Evolutionary conservation across 2,113 vertebrate species (phyloP).

Genomic region (Tylochromis polylepis): DNA sequence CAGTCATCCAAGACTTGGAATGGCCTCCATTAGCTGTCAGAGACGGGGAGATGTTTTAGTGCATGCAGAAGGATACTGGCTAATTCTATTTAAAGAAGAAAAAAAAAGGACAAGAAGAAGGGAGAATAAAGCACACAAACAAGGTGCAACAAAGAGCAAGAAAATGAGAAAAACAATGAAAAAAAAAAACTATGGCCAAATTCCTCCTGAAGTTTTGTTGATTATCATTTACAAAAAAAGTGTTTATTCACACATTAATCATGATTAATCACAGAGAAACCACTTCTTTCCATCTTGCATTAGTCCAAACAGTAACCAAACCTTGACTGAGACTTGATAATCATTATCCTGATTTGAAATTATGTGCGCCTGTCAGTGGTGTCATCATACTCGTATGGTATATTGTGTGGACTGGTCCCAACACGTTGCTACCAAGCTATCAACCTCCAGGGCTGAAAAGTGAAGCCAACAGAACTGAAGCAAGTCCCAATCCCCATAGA

Average conservation of each 20-base stretch:
- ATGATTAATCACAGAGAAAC: neutral
- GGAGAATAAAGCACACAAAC: neutral
- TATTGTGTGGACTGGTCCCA: neutral
- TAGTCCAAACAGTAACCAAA: neutral
- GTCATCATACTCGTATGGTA: neutral
- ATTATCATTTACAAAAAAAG: neutral
- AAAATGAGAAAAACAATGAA: neutral
- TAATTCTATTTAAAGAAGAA: conserved; percentile 40
- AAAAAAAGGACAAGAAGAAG: conserved; percentile 31
- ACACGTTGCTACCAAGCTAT: neutral
- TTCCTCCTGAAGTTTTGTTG: neutral
- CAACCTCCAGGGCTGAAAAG: neutral
- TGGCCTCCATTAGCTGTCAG: conserved; percentile 57
- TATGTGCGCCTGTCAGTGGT: neutral
- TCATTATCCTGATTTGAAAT: neutral
- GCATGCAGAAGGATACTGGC: conserved; percentile 30
- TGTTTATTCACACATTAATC: neutral
- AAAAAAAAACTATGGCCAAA: neutral
- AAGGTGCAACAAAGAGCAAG: neutral
- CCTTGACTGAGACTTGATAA: neutral
- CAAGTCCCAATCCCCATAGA: neutral
- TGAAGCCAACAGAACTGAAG: neutral
- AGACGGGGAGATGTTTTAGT: conserved; percentile 26
- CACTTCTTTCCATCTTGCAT: neutral
- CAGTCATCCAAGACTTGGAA: conserved; percentile 50